These are phyloP conservation scores for Microcaecilia unicolor DNA, from an alignment of 2,797 vertebrate genomes.

Conservation along the genomic window DNA sequence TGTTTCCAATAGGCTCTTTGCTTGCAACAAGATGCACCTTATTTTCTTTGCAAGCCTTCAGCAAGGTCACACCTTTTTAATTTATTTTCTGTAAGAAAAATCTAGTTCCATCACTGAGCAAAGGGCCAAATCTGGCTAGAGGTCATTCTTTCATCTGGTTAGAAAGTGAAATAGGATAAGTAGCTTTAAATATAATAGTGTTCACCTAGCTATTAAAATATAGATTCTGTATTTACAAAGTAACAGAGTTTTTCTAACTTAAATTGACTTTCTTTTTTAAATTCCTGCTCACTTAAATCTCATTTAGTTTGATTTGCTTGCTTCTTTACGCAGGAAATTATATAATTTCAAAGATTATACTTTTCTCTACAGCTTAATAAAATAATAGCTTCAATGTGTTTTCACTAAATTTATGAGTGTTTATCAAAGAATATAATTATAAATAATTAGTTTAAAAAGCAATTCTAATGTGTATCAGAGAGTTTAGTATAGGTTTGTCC, in stretches of 20 bases:
- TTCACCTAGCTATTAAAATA: slow-evolving; percentile 32
- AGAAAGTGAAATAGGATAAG: slow-evolving; percentile 71
- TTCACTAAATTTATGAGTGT: too few species aligned
- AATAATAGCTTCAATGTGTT: too few species aligned
- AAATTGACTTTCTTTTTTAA: slow-evolving; percentile 4
- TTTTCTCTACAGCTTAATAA: too few species aligned
- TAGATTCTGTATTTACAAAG: slow-evolving; percentile 7
- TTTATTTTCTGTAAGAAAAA: slow-evolving; percentile 83
- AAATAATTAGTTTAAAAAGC: too few species aligned
- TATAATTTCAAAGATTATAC: too few species aligned
- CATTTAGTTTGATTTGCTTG: too few species aligned
- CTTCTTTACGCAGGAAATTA: too few species aligned
- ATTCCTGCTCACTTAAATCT: neutral
- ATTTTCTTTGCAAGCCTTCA: slow-evolving; percentile 84
- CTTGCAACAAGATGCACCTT: slow-evolving; percentile 86
- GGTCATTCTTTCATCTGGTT: slow-evolving; percentile 81
- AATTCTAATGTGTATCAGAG: too few species aligned
- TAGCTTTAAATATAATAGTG: slow-evolving; percentile 41
- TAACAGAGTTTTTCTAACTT: neutral
- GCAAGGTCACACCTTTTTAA: slow-evolving; percentile 95
- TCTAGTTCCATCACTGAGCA: slow-evolving; percentile 66
- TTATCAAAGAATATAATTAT: too few species aligned
- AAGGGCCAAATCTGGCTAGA: slow-evolving; percentile 80
- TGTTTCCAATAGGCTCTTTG: slow-evolving; percentile 79
- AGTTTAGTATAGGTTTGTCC: too few species aligned